A percentile compares a stretch with the other conserved stretches of the same genome.
These are phyloP conservation scores for Nudaria mundana DNA, from an alignment of 2,888 invertebrate genomes.

Conservation along the genomic window DNA sequence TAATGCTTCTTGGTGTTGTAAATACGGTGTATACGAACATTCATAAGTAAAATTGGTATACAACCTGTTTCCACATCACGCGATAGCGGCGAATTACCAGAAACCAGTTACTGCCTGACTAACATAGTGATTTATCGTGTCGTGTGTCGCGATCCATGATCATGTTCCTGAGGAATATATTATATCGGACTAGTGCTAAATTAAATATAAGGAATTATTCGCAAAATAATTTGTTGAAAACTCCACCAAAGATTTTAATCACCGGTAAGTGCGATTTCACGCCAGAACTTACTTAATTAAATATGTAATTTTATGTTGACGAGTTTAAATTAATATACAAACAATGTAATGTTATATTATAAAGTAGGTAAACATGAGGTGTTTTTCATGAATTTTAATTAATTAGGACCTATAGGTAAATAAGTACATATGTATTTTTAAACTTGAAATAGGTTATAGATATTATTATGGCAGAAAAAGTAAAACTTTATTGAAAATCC, in stretches of 20 bases:
- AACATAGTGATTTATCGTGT: conserved; percentile 56
- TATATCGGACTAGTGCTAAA: conserved; percentile 41
- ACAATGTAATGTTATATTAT: too few species aligned
- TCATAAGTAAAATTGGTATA: conserved; percentile 25
- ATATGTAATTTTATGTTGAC: too few species aligned
- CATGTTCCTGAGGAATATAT: conserved; percentile 57
- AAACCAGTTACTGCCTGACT: conserved; percentile 53
- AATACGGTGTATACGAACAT: conserved; percentile 9
- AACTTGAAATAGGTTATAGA: too few species aligned
- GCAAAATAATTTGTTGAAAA: conserved; percentile 40
- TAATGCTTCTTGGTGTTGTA: too few species aligned
- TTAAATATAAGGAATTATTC: conserved; percentile 54
- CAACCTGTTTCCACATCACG: conserved; percentile 58
- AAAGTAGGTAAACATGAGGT: too few species aligned
- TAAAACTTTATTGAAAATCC: too few species aligned
- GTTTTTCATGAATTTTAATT: too few species aligned
- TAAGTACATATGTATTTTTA: too few species aligned
- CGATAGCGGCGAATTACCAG: conserved; percentile 25
- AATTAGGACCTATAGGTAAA: too few species aligned
- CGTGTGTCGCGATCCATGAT: conserved; percentile 25
- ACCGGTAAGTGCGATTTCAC: conserved; percentile 68
- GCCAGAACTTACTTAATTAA: background rate
- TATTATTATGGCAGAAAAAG: too few species aligned
- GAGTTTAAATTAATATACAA: too few species aligned
- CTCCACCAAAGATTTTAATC: conserved; percentile 79